A percentile compares a stretch with the other conserved stretches of the same genome.
phyloP scores from a whole-genome alignment of 2,888 invertebrate species.

The Brassicogethes aeneus region DNA sequence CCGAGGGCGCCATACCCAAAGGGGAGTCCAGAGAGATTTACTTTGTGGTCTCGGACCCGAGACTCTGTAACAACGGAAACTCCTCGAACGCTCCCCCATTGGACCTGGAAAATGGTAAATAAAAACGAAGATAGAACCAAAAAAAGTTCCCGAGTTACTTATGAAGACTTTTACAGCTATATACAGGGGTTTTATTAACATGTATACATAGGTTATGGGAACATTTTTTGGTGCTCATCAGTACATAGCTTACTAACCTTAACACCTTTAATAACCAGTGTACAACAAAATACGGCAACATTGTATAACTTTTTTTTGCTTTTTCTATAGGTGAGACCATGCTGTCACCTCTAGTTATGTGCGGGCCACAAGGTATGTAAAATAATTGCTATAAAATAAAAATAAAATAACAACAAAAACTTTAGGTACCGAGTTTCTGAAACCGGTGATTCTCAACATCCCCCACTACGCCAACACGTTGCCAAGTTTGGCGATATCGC shows the following conservation, averaged over 20 bases:
- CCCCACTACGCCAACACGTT: slow-evolving; percentile 79
- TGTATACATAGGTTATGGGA: too few species aligned
- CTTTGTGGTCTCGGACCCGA: slow-evolving; percentile 79
- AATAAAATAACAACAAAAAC: not conserved
- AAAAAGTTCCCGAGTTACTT: too few species aligned
- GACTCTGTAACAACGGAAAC: slow-evolving; percentile 51
- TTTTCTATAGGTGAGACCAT: slow-evolving; percentile 75
- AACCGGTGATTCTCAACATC: slow-evolving; percentile 84
- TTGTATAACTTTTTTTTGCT: slow-evolving; percentile 15
- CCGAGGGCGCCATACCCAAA: slow-evolving; percentile 75
- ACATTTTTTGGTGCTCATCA: too few species aligned
- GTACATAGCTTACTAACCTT: too few species aligned
- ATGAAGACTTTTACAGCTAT: too few species aligned
- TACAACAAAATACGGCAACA: not conserved
- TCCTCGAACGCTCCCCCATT: slow-evolving; percentile 58
- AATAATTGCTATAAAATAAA: not conserved
- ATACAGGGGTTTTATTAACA: too few species aligned
- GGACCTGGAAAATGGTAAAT: slow-evolving; percentile 80
- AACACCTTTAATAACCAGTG: slow-evolving; percentile 4
- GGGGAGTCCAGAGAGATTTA: slow-evolving; percentile 85
- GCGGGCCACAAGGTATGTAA: slow-evolving; percentile 76
- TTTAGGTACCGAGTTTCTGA: slow-evolving; percentile 67
- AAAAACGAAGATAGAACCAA: too few species aligned
- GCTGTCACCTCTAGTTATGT: slow-evolving; percentile 91
- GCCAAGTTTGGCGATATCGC: slow-evolving; percentile 64